Base-by-base conservation (phyloP, 1,140 invertebrate species). In the Trigoniulus corallinus region DNA sequence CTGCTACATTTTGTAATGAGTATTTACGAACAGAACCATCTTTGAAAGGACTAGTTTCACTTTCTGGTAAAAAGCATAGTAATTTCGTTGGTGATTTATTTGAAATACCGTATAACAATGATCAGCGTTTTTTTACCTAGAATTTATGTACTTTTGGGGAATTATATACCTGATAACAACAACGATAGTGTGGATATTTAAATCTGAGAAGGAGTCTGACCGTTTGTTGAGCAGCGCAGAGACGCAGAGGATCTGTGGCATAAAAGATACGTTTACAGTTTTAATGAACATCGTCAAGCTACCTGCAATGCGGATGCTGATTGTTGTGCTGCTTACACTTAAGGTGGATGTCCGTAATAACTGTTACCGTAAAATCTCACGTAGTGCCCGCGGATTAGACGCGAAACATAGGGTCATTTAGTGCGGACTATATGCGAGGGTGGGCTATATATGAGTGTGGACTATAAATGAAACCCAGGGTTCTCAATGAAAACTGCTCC, bases 141-240 rank as follows among this genome's bases (percentile, higher is more conserved):
- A 80, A 54, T 98, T 97, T 67, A 72, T 98, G 2, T 84, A 82
- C 62, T 95, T 98, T 62, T 98, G 94, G 93, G 91, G 88, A 21
- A 77, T 87, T 61, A 69, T 87, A 1, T 99, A 98, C 66, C 71
- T 98, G 22, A 59, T 88, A 1, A 81, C 82, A 0, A 99, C 96
- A 1, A 92, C 88, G 1, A 56, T 96, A 0, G 80, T 98, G 15
- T 82, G 83, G 21, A 51, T 96, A 2, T 75, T 97, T 0, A 99
- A 98, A 70, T 75, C 74, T 51, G 95, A 99, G 70, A 74, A 77
- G 27, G 60, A 25, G 13, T 23, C n/a, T 13, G 37, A 51, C 29
- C 49, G 24, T 39, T 27, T 26, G 47, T 41, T 56, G 24, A 61
- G 64, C 4, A 61, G 63, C 70, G 55, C 72, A 66, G 66, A 75